These are phyloP conservation scores for Mercenaria mercenaria DNA, from an alignment of 1,140 invertebrate species.

Conservation along the genomic window DNA sequence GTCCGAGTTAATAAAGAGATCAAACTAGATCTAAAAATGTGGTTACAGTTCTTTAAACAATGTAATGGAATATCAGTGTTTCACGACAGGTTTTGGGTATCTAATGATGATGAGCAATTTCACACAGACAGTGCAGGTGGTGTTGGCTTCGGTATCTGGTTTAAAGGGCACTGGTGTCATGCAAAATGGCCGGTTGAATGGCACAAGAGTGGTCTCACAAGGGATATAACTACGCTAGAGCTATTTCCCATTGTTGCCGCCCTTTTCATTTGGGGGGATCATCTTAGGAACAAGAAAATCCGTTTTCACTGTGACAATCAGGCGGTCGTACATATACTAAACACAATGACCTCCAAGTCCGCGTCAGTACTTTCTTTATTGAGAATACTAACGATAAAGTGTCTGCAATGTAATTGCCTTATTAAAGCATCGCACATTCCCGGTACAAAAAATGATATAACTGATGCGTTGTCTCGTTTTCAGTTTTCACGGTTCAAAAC, in stretches of 20 bases:
- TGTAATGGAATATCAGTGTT: conserved; percentile 55
- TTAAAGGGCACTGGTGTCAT: not conserved
- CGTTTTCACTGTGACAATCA: conserved; percentile 39
- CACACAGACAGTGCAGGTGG: conserved; percentile 60
- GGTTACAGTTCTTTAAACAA: conserved; percentile 44
- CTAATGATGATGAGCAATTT: conserved; percentile 47
- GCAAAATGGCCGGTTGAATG: not conserved
- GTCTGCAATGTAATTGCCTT: not conserved
- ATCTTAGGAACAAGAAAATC: conserved; percentile 10
- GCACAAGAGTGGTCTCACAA: conserved; percentile 13
- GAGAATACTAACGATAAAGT: not conserved
- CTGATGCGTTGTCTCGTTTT: conserved; percentile 13
- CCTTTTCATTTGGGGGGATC: not conserved
- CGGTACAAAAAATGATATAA: not conserved
- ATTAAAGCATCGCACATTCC: not conserved
- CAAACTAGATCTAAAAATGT: conserved; percentile 32
- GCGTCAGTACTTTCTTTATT: not conserved
- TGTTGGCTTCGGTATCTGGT: not conserved
- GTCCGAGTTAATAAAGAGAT: conserved; percentile 21
- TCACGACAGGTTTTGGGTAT: conserved; percentile 40
- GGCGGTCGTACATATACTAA: not conserved
- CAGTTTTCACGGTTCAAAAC: conserved; percentile 39
- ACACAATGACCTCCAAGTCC: not conserved
- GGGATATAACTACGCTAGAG: conserved; percentile 63
- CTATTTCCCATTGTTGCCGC: conserved; percentile 28